These are phyloP conservation scores for Erithacus rubecula DNA, from an alignment of 2,797 vertebrate genomes.

Conservation along the genomic window DNA sequence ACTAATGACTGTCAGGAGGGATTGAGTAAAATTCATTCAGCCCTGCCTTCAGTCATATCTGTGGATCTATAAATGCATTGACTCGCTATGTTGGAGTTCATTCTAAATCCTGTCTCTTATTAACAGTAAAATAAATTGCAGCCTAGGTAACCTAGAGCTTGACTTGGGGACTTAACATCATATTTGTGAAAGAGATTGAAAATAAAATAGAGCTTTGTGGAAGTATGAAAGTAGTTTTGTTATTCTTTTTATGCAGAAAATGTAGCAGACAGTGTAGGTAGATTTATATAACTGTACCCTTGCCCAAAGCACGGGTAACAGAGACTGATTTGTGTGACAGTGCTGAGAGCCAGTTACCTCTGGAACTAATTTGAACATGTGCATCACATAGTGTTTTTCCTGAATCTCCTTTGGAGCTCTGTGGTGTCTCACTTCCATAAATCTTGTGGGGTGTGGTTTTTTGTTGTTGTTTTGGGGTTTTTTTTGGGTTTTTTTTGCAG, in stretches of 20 bases:
- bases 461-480: too few relatives aligned
- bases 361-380: not conserved
- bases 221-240: not conserved
- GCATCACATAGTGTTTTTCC: not conserved
- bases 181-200: not conserved
- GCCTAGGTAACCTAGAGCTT: not conserved
- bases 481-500: not conserved
- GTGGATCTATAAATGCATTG: not conserved
- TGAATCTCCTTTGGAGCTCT: not conserved
- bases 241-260: not conserved
- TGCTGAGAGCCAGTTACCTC: not conserved
- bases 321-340: not conserved
- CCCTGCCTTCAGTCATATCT: not conserved
- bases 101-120: not conserved
- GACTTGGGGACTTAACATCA: not conserved
- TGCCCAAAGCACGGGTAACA: not conserved
- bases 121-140: not conserved
- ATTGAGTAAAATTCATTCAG: not conserved
- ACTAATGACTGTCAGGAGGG: not conserved
- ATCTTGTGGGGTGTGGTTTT: rapidly evolving
- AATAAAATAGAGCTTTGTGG: not conserved
- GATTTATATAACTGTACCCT: not conserved
- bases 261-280: not conserved
- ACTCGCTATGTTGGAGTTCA: not conserved
- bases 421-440: not conserved